These are phyloP conservation scores for Pararge aegeria DNA, from an alignment of 1,140 invertebrate species.

Conservation along the genomic window DNA sequence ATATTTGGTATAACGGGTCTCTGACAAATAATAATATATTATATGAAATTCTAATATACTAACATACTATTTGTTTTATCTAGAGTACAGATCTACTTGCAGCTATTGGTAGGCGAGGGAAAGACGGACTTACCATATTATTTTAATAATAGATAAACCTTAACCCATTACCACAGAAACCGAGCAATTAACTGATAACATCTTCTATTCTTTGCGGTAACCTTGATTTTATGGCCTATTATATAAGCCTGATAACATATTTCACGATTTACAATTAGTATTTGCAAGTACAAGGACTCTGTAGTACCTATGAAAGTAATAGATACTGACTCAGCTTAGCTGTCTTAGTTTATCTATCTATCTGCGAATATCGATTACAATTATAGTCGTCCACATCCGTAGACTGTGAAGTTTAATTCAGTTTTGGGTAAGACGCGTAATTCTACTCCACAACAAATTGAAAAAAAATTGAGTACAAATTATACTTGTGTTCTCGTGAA, in stretches of 20 bases:
- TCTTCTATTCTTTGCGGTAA: constrained; percentile 25
- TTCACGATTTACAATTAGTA: constrained; percentile 10
- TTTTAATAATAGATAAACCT: constrained; percentile 3
- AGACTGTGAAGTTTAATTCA: not conserved
- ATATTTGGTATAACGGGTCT: no score
- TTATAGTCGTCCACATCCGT: not conserved
- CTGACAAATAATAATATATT: no score
- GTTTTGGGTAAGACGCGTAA: no score
- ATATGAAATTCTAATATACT: no score
- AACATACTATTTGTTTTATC: no score
- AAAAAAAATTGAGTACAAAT: no score
- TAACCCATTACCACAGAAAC: constrained; percentile 19
- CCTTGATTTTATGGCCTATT: constrained; percentile 30
- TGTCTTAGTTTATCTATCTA: not conserved
- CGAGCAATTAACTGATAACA: constrained; percentile 23
- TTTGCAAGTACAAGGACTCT: constrained; percentile 11
- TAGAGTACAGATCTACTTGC: no score
- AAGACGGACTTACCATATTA: not conserved
- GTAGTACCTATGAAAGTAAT: not conserved
- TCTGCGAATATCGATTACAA: not conserved
- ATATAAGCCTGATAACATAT: constrained; percentile 25
- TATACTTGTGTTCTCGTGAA: no score
- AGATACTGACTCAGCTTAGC: not conserved
- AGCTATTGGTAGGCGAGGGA: not conserved
- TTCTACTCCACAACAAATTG: no score